Base-by-base conservation (phyloP, 1,140 invertebrate genomes). In the Conus ventricosus region DNA sequence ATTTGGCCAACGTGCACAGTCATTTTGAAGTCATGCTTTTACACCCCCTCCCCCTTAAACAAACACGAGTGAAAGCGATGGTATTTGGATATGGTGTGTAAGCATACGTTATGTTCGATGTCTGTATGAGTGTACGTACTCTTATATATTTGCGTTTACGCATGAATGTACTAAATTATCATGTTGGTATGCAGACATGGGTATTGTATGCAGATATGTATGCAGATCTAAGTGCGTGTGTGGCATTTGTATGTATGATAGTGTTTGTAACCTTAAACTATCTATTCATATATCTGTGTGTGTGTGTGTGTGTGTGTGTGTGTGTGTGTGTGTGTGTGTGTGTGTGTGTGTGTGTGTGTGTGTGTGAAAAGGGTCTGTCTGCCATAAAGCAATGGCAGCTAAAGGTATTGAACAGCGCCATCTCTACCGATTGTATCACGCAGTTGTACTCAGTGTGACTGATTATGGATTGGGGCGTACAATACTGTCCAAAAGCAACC, bases 251-350 rank as follows among this genome's bases (percentile, higher is more conserved):
- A 1, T 75, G 67, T 75, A 20, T 75, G 67, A 17, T 11, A 17
- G 67, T 5, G 67, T 75, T 11, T 75, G 67, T 75, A 25, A 60
- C 15, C 15, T 60, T 60, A 60, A 15, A 60, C 57, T 60, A 60
- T 0, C 10, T 81, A 51, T 81, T 51, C 54, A 51, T 81, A 51
- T 81, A 51, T 55, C 4, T 81, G 39, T 81, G 39, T 55, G 80
- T 81, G 80, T 55, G 53, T 54, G 39, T 55, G 80, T 81, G 80
- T 55, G 80, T 55, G 80, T 55, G 80, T 55, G 39, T 54, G 51
- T 55, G 39, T 53, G 15, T 81, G 80, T 55, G 80, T 55, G 39
- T 81, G 80, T 81, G 80, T 54, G 39, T 81, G 80, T 55, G 39
- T 81, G 80, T 54, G 39, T 23, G 80, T 81, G 80, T 55, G 80